Percentiles rank a stretch among this genome's conserved stretches.
Evolutionary conservation across 2,797 vertebrate genomes (phyloP).

Genomic region (Pygocentrus nattereri): DNA sequence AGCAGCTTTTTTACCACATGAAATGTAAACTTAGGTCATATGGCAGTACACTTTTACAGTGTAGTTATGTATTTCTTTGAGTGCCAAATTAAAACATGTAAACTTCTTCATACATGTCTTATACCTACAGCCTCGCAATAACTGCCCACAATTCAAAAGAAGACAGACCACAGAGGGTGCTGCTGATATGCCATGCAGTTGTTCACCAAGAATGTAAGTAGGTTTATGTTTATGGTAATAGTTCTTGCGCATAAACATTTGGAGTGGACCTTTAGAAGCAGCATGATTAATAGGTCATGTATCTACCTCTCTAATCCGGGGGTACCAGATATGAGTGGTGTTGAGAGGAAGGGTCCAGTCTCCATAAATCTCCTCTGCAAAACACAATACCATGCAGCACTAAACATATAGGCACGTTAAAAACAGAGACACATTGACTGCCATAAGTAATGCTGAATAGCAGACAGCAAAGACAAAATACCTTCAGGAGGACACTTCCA

Average conservation of each 20-base stretch:
- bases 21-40: too few species aligned
- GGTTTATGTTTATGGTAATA: neutral
- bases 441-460: neutral
- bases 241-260: neutral
- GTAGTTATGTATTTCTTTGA: too few species aligned
- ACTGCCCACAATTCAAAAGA: too few species aligned
- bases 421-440: conserved; percentile 2
- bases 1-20: too few species aligned
- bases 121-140: too few species aligned
- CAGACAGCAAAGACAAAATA: conserved; percentile 55
- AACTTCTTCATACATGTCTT: too few species aligned
- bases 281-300: neutral
- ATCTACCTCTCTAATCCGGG: conserved; percentile 97
- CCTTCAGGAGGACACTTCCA: conserved; percentile 92
- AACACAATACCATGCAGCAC: conserved; percentile 33
- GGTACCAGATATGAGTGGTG: conserved; percentile 93
- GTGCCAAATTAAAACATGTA: too few species aligned
- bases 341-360: conserved; percentile 89
- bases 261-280: neutral
- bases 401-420: conserved; percentile 23
- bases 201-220: neutral
- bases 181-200: neutral
- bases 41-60: too few species aligned
- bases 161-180: too few species aligned
- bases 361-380: conserved; percentile 91